Conservation (phyloP, 1,140 invertebrate species). For the Pogonomyrmex californicus region DNA sequence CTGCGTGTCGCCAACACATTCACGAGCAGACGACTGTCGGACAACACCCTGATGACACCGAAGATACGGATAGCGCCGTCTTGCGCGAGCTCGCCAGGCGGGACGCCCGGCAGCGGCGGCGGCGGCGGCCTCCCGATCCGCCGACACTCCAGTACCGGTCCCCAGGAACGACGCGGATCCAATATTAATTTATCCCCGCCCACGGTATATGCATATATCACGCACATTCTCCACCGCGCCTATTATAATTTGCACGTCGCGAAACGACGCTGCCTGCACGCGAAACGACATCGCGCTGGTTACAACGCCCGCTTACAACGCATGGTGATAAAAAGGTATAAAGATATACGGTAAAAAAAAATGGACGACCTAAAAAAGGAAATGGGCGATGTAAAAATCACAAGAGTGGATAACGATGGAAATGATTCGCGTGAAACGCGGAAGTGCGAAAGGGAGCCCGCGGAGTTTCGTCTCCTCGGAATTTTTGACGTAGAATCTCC, state of each 20-base stretch:
- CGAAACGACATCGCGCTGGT: neutral
- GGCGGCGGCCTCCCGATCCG: constrained; percentile 93
- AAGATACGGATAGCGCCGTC: constrained; percentile 95
- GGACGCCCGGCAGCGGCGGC: constrained; percentile 93
- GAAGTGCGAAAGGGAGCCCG: neutral
- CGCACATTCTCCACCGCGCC: neutral
- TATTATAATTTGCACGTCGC: neutral
- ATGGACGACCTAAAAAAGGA: neutral
- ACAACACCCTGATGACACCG: constrained; percentile 96
- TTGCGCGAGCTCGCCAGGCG: constrained; percentile 94
- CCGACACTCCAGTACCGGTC: constrained; percentile 95
- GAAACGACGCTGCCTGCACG: neutral
- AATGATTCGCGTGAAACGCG: neutral
- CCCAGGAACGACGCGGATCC: constrained; percentile 94
- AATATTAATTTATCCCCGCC: constrained; percentile 95
- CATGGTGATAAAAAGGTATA: neutral
- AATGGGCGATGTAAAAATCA: too few species aligned
- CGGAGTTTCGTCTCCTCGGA: neutral
- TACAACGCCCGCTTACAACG: neutral
- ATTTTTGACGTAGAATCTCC: neutral
- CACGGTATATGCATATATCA: constrained; percentile 88
- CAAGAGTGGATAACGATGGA: neutral
- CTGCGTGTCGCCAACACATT: constrained; percentile 93
- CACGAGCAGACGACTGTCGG: constrained; percentile 94
- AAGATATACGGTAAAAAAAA: neutral